Base-by-base conservation (phyloP, 92 coral and sea anemone species). In the Paramuricea clavata region DNA sequence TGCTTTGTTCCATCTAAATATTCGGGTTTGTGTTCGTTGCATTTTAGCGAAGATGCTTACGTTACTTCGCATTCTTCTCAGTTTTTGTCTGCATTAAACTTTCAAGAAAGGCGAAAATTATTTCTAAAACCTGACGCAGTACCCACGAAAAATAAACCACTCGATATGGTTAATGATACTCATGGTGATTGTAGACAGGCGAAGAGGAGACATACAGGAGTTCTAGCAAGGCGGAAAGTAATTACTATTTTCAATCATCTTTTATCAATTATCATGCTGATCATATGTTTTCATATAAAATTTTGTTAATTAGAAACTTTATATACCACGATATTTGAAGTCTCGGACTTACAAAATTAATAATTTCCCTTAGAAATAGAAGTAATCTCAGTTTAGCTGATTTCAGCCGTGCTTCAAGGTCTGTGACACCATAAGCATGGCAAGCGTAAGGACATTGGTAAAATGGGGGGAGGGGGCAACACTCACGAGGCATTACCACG, bases 61-160 rank as follows among this genome's bases (percentile, higher is more conserved):
- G 35, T 62, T 62, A 9, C 70, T 62, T 26, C 35, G 39, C 70
- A 62, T 62, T 62, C 70, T 31, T 15, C 70, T 26, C 35, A 62
- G 35, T 62, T 62, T 62, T 62, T 62, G 39, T 8, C 35, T 23
- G 1, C 70, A 62, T 26, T 62, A 26, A 62, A 62, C n/a, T 62
- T 62, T 62, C 35, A 26, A 26, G 70, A 31, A 26, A 62, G n/a
- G 39, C 70, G 36, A 62, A 62, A 62, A 28, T 8, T 62, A 26
- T 62, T 62, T 23, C 70, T 62, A 9, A 62, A 62, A 62, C 70
- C 70, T 31, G 70, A 62, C 39, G 70, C 70, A 26, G 70, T 62
- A 62, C 70, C 70, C 39, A 62, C 70, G 34, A 31, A 62, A 62
- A 62, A 62, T 62, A 62, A 62, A 16, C 69, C 69, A 13, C 70